Evolutionary conservation across 2,797 vertebrate genomes (phyloP).

Genomic region (Scleropages formosus): DNA sequence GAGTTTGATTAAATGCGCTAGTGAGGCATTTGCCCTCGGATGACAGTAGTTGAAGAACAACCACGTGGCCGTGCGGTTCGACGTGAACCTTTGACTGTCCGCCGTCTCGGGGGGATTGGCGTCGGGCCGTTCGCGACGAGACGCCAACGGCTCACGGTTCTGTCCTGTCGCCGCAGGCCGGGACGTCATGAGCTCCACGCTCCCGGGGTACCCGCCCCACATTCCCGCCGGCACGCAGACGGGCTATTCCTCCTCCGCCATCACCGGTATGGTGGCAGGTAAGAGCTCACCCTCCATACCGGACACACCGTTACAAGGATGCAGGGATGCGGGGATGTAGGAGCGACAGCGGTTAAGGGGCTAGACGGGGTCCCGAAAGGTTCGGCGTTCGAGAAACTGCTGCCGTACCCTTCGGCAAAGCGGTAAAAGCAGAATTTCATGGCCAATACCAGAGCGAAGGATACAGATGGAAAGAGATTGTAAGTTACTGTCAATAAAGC

Average conservation of each 20-base stretch:
- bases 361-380: not conserved
- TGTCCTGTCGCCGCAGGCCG: conserved; percentile 67
- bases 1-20: no score
- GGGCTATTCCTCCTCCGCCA: conserved; percentile 83
- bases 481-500: no score
- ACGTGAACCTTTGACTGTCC: no score
- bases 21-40: not conserved
- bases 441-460: no score
- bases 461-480: no score
- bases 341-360: not conserved
- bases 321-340: not conserved
- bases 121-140: not conserved
- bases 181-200: conserved; percentile 85
- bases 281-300: conserved; percentile 37
- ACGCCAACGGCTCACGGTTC: not conserved
- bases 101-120: not conserved
- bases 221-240: conserved; percentile 79
- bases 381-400: conserved; percentile 4
- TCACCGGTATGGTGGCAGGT: conserved; percentile 89
- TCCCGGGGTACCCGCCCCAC: conserved; percentile 90
- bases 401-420: not conserved
- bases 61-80: not conserved
- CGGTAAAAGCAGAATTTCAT: not conserved
- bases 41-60: no score
- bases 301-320: not conserved